Percentiles rank a stretch among this genome's conserved stretches.
These are phyloP conservation scores for Stigmatopora nigra DNA, from an alignment of 2,113 vertebrate genomes.

Conservation along the genomic window DNA sequence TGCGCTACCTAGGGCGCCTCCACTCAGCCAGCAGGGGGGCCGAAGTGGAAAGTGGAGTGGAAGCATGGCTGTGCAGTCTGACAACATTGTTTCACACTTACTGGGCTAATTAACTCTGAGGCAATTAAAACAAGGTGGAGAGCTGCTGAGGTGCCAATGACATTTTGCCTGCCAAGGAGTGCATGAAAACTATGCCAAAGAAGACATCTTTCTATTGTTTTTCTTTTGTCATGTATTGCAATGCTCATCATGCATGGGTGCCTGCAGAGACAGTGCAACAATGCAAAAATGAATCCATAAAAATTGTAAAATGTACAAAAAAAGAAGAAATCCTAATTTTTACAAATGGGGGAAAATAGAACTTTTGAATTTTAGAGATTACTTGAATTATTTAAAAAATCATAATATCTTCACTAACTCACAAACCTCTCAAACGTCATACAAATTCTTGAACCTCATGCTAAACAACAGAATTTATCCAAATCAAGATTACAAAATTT, in stretches of 20 bases:
- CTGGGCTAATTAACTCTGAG: constrained; percentile 68
- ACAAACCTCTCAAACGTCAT: no score
- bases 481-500: no score
- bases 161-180: constrained; percentile 46
- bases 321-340: no score
- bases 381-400: no score
- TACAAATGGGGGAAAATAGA: no score
- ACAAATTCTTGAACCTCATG: no score
- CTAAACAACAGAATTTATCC: no score
- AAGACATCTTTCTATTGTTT: constrained; percentile 43
- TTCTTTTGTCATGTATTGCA: background rate
- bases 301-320: no score
- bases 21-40: constrained; percentile 56
- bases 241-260: background rate
- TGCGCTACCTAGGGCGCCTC: constrained; percentile 37
- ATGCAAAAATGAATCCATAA: no score
- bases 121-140: constrained; percentile 70
- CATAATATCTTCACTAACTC: no score
- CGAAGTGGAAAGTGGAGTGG: constrained; percentile 33
- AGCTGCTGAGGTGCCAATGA: constrained; percentile 59
- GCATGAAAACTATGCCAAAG: constrained; percentile 30
- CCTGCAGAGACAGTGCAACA: no score
- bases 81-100: constrained; percentile 71
- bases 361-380: no score
- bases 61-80: constrained; percentile 54